Evolutionary conservation across 2,888 invertebrate genomes (phyloP).

Genomic region (Ecdyonurus torrentis): DNA sequence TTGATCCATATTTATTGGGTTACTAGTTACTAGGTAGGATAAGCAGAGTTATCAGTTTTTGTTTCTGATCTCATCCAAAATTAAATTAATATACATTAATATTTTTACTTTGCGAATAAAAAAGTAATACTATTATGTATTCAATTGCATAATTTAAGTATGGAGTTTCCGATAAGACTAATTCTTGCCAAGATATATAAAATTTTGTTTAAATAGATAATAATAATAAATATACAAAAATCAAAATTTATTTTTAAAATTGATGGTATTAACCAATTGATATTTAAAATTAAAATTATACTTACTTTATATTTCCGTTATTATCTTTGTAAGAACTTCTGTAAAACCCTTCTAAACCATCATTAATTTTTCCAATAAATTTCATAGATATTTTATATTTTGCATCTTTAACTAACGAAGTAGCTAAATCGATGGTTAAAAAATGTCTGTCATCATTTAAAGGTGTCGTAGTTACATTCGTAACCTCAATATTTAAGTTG

Average conservation of each 20-base stretch:
- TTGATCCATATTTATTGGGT: no score
- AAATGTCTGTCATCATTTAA: constrained; percentile 29
- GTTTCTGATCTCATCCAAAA: no score
- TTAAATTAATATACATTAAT: no score
- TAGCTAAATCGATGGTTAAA: constrained; percentile 28
- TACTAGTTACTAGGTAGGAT: no score
- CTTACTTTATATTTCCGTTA: background rate
- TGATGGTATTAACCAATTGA: no score
- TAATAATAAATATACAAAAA: no score
- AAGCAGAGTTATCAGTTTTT: no score
- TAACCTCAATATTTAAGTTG: background rate
- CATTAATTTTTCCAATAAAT: constrained; percentile 37
- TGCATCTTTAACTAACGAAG: constrained; percentile 22
- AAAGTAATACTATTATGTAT: no score
- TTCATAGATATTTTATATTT: constrained; percentile 34
- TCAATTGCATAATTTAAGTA: no score
- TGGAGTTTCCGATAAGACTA: no score
- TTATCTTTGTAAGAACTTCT: constrained; percentile 20
- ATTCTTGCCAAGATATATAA: background rate
- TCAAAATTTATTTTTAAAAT: no score
- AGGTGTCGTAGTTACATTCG: background rate
- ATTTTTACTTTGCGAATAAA: no score
- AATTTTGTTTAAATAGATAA: background rate
- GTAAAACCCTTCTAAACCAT: constrained; percentile 42
- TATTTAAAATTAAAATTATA: background rate